Conservation (phyloP, 2,797 vertebrate species). For the Esox lucius region DNA sequence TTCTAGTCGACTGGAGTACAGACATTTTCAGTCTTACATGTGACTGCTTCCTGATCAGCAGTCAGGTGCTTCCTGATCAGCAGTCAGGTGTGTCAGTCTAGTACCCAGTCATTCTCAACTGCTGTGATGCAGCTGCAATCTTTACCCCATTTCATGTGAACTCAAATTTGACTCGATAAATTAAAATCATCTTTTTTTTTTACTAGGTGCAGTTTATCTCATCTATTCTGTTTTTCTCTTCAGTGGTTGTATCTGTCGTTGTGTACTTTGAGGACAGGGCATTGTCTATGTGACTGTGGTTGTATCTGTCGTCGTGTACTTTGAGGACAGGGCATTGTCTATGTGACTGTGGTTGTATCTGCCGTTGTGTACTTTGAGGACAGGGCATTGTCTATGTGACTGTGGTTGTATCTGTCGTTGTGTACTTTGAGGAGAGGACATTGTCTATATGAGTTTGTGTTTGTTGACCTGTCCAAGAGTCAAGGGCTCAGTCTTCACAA, state of each 20-base stretch:
- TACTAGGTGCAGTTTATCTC: not conserved
- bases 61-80: not conserved
- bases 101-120: not conserved
- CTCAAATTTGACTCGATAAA: not conserved
- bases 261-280: no score
- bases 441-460: no score
- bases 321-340: no score
- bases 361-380: no score
- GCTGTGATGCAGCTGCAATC: not conserved
- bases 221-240: no score
- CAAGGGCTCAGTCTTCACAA: not conserved
- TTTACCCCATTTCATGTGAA: not conserved
- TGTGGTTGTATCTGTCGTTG: no score
- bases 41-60: not conserved
- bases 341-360: no score
- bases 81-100: not conserved
- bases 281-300: no score
- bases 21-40: not conserved
- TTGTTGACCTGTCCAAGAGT: not conserved
- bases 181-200: not conserved
- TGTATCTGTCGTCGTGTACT: no score
- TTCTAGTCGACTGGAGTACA: not conserved
- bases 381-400: not conserved
- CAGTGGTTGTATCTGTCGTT: no score
- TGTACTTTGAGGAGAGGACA: no score